Percentiles rank a stretch among this genome's conserved stretches.
Conservation (phyloP, 2,797 vertebrate genomes). For the Petrocephalus schoutedeni region DNA sequence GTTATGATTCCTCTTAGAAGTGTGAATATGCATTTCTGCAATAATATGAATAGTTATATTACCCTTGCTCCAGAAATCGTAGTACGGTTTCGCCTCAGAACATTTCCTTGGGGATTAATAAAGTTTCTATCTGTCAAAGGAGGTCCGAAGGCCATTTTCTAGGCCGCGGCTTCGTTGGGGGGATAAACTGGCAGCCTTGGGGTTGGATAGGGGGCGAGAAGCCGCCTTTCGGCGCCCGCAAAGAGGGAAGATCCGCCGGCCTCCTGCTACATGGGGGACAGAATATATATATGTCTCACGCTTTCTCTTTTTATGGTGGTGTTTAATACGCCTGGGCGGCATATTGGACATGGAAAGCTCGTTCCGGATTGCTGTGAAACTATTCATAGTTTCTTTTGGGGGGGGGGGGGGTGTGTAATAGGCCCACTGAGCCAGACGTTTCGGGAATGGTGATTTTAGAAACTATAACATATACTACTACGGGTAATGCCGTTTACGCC, state of each 20-base stretch:
- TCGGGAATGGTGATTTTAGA: not conserved
- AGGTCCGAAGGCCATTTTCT: not conserved
- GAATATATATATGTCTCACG: not conserved
- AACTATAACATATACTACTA: not conserved
- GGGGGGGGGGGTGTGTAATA: not conserved
- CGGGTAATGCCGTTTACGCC: not conserved
- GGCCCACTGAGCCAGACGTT: not conserved
- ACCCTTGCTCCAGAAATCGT: constrained; percentile 1
- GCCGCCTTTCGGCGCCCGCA: not conserved
- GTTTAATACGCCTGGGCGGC: not conserved
- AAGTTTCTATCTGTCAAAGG: not conserved
- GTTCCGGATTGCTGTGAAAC: not conserved
- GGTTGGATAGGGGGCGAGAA: not conserved
- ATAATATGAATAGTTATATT: constrained; percentile 1
- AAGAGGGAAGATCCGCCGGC: not conserved
- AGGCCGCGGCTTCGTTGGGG: not conserved
- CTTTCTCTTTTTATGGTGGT: not conserved
- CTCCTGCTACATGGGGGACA: not conserved
- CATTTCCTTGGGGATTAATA: not conserved
- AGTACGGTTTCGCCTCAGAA: not conserved
- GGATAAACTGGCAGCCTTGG: not conserved
- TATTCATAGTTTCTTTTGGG: not conserved
- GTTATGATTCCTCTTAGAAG: not conserved
- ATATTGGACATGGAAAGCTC: not conserved
- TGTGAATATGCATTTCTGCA: constrained; percentile 2